These are phyloP conservation scores for Dromiciops gliroides DNA, from an alignment of 2,113 vertebrate genomes.

Conservation along the genomic window DNA sequence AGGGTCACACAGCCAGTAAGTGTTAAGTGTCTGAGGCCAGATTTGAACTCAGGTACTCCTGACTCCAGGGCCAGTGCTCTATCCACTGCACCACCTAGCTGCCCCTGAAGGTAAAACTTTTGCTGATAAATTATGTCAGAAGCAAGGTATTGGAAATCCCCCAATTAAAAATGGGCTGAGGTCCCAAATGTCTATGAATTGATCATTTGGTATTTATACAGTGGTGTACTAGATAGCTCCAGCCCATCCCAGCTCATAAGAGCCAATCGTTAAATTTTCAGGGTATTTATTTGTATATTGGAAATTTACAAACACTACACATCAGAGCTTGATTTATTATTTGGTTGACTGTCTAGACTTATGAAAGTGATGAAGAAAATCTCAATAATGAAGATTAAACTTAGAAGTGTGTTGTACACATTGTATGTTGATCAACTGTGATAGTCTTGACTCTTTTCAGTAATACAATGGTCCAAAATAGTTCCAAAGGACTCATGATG, in stretches of 20 bases:
- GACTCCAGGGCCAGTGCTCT: too few relatives aligned
- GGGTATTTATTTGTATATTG: not conserved
- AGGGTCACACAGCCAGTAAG: too few relatives aligned
- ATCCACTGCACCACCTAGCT: too few relatives aligned
- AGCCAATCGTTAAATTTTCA: not conserved
- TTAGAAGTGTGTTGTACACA: not conserved
- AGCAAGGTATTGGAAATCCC: not conserved
- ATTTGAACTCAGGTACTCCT: too few relatives aligned
- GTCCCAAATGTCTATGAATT: slow-evolving; percentile 45
- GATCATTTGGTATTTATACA: not conserved
- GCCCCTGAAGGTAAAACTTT: not conserved
- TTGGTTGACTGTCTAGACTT: not conserved
- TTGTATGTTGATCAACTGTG: too few relatives aligned
- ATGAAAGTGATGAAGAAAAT: not conserved
- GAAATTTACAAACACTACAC: not conserved
- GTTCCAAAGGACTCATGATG: too few relatives aligned
- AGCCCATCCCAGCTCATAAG: not conserved
- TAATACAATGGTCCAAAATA: too few relatives aligned
- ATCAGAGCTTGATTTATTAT: not conserved
- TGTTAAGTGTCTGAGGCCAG: too few relatives aligned
- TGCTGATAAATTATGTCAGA: not conserved
- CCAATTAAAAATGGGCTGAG: not conserved
- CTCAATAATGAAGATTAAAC: not conserved
- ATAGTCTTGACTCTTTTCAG: too few relatives aligned
- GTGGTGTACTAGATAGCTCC: not conserved